Evolutionary conservation across 2,797 vertebrate genomes (phyloP), one percentile per base, ranked within the genome.

Genomic region (Notoglanidium macrostoma): DNA sequence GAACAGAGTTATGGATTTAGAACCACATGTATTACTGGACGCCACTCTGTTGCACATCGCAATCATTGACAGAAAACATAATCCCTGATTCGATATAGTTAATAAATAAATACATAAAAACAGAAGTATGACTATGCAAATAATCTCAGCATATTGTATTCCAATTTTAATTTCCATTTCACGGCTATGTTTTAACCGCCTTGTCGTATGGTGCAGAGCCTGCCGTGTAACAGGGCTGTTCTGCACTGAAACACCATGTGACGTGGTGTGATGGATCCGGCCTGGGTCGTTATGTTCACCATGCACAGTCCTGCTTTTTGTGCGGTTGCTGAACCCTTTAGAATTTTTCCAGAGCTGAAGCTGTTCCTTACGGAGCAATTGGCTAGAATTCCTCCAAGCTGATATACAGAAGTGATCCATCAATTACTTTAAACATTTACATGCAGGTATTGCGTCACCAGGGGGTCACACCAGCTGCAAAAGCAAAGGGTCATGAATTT

Each of bases 181-280:
- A 78, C 9, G 74, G 29, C 49, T 49, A 49, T 51, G 51, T 55
- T 78, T 21, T 55, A 21, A 55, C 51, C 19, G 17, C 51, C 29
- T 51, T 29, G n/a, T 51, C 12, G 21, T 44, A 44, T 95, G 98
- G 86, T 97, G 97, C 76, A 96, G 97, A 61, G 95, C 51, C 51
- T 94, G 91, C 63, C 92, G 95, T 0, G 95, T 94, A 81, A 93
- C 92, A 0, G 97, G 96, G 81, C 97, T 95, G 0, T 97, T 97
- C 90, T 98, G 97, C 11, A 98, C 97, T 83, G 99, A 98, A 85
- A 98, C 95, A 68, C 98, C 98, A 0, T 99, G 98, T 0, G 98
- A 97, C 35, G 98, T 98, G 93, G 99, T 99, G 95, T 99, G 98
- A 92, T 99, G 98, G 89, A 99, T 98, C 94, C 99, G 98, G 61